These are phyloP conservation scores for Sesia bembeciformis DNA, from an alignment of 2,888 invertebrate species.

Conservation along the genomic window DNA sequence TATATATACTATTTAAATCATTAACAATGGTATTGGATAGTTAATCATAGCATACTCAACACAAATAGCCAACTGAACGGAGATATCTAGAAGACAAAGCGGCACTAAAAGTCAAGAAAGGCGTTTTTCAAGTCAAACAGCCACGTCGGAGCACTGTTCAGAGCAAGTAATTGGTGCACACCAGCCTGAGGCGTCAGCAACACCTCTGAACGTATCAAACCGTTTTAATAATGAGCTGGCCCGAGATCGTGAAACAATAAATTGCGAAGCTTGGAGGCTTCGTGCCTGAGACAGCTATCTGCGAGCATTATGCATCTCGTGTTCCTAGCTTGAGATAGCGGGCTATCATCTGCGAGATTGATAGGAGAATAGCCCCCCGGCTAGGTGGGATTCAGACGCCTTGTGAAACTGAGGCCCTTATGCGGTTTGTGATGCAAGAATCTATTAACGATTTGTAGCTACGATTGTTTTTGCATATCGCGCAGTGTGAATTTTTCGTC, in stretches of 20 bases:
- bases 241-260: conserved; percentile 74
- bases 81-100: conserved; percentile 28
- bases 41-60: too few relatives aligned
- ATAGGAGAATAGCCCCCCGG: conserved; percentile 69
- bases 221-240: conserved; percentile 73
- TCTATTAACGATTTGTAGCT: conserved; percentile 26
- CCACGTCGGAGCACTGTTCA: conserved; percentile 38
- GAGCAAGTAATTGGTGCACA: conserved; percentile 59
- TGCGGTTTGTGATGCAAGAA: conserved; percentile 29
- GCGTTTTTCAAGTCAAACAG: conserved; percentile 57
- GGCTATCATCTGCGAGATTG: conserved; percentile 71
- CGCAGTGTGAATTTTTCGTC: too few relatives aligned
- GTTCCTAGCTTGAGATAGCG: conserved; percentile 52
- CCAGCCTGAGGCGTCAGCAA: conserved; percentile 63
- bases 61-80: not conserved
- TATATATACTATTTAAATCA: too few relatives aligned
- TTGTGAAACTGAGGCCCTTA: conserved; percentile 34
- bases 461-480: too few relatives aligned
- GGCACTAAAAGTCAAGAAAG: conserved; percentile 46
- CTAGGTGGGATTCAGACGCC: conserved; percentile 51
- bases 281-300: conserved; percentile 73
- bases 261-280: conserved; percentile 73
- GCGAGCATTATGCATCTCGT: conserved; percentile 69
- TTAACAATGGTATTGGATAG: too few relatives aligned
- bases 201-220: conserved; percentile 72